Evolutionary conservation across 2,888 invertebrate species (phyloP).

Genomic region (Aethes cnicana): DNA sequence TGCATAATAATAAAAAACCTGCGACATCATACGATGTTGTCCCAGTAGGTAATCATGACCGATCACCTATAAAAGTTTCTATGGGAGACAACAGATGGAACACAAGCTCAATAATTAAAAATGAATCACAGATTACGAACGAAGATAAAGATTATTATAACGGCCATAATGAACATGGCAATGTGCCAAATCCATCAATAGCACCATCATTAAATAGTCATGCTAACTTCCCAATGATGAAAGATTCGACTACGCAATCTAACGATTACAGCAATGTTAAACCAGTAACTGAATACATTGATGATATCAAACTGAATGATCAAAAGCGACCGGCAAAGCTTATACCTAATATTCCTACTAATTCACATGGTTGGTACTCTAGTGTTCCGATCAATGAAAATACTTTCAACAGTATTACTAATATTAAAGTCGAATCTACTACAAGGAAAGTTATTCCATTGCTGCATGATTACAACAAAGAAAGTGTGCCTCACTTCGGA

Average conservation of each 20-base stretch:
- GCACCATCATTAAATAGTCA: conserved; percentile 65
- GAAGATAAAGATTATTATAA: conserved; percentile 27
- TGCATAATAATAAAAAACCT: conserved; percentile 53
- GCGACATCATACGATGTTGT: conserved; percentile 42
- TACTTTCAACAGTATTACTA: conserved; percentile 55
- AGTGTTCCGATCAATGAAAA: conserved; percentile 58
- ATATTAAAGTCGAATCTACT: conserved; percentile 64
- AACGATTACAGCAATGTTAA: conserved; percentile 42
- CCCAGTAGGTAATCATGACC: conserved; percentile 38
- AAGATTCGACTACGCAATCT: conserved; percentile 48
- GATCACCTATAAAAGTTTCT: conserved; percentile 46
- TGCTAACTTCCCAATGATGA: conserved; percentile 75
- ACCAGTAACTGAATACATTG: conserved; percentile 52
- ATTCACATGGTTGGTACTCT: conserved; percentile 77
- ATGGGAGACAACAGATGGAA: conserved; percentile 69
- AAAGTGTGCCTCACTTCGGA: conserved; percentile 60
- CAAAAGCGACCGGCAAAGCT: conserved; percentile 61
- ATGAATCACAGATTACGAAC: conserved; percentile 4
- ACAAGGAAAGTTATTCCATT: conserved; percentile 72
- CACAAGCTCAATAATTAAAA: conserved; percentile 47
- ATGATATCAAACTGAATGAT: conserved; percentile 47
- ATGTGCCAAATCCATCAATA: conserved; percentile 39
- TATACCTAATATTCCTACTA: conserved; percentile 67
- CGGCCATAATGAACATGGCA: conserved; percentile 37
- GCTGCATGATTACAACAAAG: conserved; percentile 56